These are phyloP conservation scores for Gadopsis marmoratus DNA, from an alignment of 2,797 vertebrate species.

Conservation along the genomic window DNA sequence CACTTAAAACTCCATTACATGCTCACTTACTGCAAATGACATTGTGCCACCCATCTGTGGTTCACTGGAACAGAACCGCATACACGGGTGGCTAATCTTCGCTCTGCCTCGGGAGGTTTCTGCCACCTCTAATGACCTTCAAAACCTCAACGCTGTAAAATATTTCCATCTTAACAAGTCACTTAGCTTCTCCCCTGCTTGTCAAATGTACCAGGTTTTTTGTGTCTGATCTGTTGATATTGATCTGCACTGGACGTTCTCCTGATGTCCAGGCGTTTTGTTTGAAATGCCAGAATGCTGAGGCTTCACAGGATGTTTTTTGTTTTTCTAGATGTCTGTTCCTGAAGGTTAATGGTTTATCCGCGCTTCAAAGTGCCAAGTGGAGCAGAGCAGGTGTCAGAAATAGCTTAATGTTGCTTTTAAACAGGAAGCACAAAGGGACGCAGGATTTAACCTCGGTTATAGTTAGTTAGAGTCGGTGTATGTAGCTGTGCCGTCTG, in stretches of 20 bases:
- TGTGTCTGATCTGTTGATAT: neutral
- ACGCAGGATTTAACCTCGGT: conserved; percentile 12
- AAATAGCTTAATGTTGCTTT: conserved; percentile 17
- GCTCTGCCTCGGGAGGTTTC: conserved; percentile 56
- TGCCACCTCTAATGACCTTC: conserved; percentile 80
- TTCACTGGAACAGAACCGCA: conserved; percentile 76
- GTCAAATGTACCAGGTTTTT: neutral
- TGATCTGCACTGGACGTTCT: neutral
- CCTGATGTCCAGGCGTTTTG: neutral
- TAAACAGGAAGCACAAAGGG: conserved; percentile 9
- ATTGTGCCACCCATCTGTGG: conserved; percentile 76
- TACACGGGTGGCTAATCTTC: conserved; percentile 52
- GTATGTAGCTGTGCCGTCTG: neutral
- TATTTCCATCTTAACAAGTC: conserved; percentile 39
- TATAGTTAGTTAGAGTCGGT: neutral
- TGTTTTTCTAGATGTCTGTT: neutral
- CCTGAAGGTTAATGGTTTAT: conserved; percentile 65
- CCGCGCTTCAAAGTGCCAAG: conserved; percentile 53
- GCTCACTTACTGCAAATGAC: conserved; percentile 84
- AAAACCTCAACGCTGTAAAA: conserved; percentile 38
- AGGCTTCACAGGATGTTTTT: neutral
- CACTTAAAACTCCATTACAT: conserved; percentile 86
- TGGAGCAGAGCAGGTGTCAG: conserved; percentile 29
- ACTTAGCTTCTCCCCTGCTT: neutral
- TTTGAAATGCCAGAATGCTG: neutral